Percentiles rank a stretch among this genome's conserved stretches.
Evolutionary conservation across 2,888 invertebrate species (phyloP).

Genomic region (Sussaba pulchella): DNA sequence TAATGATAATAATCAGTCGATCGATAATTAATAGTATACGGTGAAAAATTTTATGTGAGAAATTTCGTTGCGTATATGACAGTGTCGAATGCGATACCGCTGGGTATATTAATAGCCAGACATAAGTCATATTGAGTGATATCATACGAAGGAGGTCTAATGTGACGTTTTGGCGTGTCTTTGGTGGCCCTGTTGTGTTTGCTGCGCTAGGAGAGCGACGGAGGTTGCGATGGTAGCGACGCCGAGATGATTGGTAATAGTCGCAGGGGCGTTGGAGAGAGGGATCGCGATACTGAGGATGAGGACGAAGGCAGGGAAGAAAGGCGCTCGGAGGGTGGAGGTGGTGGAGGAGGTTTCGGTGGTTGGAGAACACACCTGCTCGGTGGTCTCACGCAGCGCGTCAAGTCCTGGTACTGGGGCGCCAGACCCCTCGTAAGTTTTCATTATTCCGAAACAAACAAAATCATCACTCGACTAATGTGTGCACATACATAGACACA

Average conservation of each 20-base stretch:
- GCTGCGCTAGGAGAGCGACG: slow-evolving; percentile 81
- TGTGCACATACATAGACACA: too few relatives aligned
- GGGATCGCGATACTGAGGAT: slow-evolving; percentile 83
- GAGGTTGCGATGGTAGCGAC: slow-evolving; percentile 84
- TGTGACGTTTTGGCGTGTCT: slow-evolving; percentile 70
- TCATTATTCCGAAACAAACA: slow-evolving; percentile 59
- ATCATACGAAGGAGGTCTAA: slow-evolving; percentile 65
- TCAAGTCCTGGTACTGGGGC: slow-evolving; percentile 99
- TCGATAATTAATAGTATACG: too few relatives aligned
- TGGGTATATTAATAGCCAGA: slow-evolving; percentile 12
- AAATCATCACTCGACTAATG: too few relatives aligned
- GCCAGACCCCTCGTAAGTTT: slow-evolving; percentile 96
- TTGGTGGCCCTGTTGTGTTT: slow-evolving; percentile 70
- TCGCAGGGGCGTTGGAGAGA: slow-evolving; percentile 76
- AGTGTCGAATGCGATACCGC: neutral
- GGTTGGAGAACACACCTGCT: slow-evolving; percentile 95
- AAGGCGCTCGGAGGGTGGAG: slow-evolving; percentile 83
- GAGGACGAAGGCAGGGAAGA: slow-evolving; percentile 83
- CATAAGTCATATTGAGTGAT: too few relatives aligned
- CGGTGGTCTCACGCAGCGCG: slow-evolving; percentile 98
- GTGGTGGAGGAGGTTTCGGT: slow-evolving; percentile 86
- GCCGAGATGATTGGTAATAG: slow-evolving; percentile 84
- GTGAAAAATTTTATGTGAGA: too few relatives aligned
- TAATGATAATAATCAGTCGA: too few relatives aligned
- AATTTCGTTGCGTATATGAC: too few relatives aligned